Conservation (phyloP, 2,888 invertebrate genomes). For the Scrobipalpa atriplicella region DNA sequence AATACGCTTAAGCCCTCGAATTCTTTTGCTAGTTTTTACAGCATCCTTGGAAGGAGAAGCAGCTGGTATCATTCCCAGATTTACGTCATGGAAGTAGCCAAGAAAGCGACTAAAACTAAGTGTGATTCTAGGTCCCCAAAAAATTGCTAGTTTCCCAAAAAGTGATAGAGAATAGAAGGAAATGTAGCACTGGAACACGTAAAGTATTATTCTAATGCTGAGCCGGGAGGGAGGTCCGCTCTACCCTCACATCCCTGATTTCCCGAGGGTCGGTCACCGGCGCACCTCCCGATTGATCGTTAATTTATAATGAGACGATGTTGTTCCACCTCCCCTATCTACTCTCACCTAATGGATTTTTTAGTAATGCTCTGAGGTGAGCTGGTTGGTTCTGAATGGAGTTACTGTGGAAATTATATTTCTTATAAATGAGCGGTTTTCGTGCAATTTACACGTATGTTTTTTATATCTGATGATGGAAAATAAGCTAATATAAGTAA, state of each 20-base stretch:
- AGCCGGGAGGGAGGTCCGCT: constrained; percentile 16
- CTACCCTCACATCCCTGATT: constrained; percentile 50
- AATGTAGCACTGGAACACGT: constrained; percentile 8
- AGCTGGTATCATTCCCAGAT: too few species aligned
- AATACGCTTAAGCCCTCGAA: too few species aligned
- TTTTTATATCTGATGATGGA: too few species aligned
- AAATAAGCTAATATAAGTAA: too few species aligned
- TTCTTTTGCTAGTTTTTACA: too few species aligned
- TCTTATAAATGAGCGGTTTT: too few species aligned
- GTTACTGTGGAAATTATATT: too few species aligned
- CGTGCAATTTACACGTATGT: too few species aligned
- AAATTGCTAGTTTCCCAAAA: background rate
- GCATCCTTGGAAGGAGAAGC: too few species aligned
- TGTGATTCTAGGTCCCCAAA: background rate
- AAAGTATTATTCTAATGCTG: constrained; percentile 42
- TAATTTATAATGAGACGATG: constrained; percentile 61
- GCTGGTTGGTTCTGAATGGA: too few species aligned
- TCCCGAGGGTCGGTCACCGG: constrained; percentile 57
- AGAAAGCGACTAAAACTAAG: too few species aligned
- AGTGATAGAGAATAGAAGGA: background rate
- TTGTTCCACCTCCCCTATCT: constrained; percentile 14
- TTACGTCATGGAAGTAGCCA: too few species aligned
- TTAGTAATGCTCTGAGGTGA: background rate
- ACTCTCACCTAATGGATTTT: constrained; percentile 17
- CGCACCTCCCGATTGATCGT: constrained; percentile 62